phyloP scores from a whole-genome alignment of 2,113 vertebrate genomes.

The Mesembrinibis cayennensis region DNA sequence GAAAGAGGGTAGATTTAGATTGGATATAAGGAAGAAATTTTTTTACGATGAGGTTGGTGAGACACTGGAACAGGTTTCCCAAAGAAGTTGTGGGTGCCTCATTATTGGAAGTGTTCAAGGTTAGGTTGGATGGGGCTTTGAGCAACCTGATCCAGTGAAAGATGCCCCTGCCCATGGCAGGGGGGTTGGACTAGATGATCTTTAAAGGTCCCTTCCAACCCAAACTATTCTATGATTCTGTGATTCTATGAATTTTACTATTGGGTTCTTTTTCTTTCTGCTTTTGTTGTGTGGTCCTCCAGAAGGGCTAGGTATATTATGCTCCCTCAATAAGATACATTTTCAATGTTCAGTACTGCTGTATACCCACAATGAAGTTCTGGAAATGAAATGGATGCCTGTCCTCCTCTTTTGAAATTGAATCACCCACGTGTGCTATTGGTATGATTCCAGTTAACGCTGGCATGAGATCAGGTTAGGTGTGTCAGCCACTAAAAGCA shows the following conservation, averaged over 20 bases:
- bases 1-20: background rate
- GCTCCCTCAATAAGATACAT: background rate
- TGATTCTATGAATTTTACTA: background rate
- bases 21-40: background rate
- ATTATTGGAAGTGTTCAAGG: background rate
- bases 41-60: rapidly evolving
- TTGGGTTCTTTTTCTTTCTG: background rate
- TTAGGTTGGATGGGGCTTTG: background rate
- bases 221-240: background rate
- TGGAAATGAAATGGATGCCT: background rate
- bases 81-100: background rate
- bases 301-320: background rate
- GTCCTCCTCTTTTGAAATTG: background rate
- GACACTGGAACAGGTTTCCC: background rate
- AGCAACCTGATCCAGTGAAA: background rate
- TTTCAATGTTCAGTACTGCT: background rate
- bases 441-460: background rate
- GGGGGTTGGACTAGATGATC: background rate
- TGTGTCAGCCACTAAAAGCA: background rate
- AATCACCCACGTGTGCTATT: rapidly evolving
- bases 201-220: background rate
- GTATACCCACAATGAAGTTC: background rate
- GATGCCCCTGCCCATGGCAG: background rate
- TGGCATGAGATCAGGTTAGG: background rate
- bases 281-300: background rate